Conservation (phyloP, 2,113 vertebrate genomes). For the Irena cyanogastra region DNA sequence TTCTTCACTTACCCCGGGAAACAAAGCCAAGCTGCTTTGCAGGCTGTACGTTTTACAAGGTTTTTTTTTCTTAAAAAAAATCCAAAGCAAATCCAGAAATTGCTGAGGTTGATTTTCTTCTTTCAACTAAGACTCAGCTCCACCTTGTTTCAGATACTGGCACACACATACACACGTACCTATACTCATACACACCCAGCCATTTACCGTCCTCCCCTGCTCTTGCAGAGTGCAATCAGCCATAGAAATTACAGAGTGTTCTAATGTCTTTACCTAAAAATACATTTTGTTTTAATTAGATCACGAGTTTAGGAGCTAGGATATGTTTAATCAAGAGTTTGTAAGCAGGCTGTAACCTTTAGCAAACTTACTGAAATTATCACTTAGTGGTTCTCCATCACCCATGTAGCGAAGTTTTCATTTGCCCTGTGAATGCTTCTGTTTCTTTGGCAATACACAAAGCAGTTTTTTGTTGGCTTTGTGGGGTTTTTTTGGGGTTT, state of each 20-base stretch:
- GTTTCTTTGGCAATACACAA: neutral
- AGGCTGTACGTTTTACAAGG: neutral
- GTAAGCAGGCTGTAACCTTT: neutral
- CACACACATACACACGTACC: neutral
- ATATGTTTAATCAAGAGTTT: neutral
- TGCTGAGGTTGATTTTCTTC: neutral
- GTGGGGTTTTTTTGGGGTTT: no score
- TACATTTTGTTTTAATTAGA: neutral
- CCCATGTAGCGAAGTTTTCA: neutral
- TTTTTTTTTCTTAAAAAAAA: neutral
- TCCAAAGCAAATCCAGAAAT: neutral
- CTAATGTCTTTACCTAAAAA: neutral
- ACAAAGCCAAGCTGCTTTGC: neutral
- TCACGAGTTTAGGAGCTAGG: neutral
- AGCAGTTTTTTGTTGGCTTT: neutral
- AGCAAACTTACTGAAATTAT: slow-evolving; percentile 20
- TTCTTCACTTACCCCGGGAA: neutral
- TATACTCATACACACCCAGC: neutral
- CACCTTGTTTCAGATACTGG: neutral
- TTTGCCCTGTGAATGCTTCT: neutral
- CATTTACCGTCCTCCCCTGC: neutral
- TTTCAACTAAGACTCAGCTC: neutral
- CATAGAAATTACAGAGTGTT: neutral
- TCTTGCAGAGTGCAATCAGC: neutral
- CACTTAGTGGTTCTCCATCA: neutral